A percentile compares a stretch with the other conserved stretches of the same genome.
Conservation (phyloP, 2,113 vertebrate genomes). For the Coracopsis vasa region DNA sequence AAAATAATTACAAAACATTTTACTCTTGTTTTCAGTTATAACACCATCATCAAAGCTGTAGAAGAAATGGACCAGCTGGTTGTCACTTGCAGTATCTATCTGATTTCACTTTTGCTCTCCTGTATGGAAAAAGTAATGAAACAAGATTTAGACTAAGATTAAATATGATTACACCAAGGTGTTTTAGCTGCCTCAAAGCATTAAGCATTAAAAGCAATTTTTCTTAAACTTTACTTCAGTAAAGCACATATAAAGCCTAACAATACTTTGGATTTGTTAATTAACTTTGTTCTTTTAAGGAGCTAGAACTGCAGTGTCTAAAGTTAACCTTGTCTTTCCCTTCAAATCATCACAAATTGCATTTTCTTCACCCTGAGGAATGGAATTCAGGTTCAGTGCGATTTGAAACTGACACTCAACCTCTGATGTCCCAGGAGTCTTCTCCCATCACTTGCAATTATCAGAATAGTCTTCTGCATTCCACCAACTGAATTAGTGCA, state of each 20-base stretch:
- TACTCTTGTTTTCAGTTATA: background rate
- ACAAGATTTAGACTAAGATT: background rate
- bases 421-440: background rate
- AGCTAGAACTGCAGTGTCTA: background rate
- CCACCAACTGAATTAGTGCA: background rate
- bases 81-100: slow-evolving; percentile 96
- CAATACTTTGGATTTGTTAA: background rate
- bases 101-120: slow-evolving; percentile 97
- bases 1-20: slow-evolving; percentile 22
- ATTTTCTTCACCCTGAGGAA: background rate
- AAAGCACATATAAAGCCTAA: background rate
- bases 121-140: slow-evolving; percentile 60
- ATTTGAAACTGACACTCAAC: background rate
- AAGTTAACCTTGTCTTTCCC: background rate
- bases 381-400: background rate
- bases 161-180: background rate
- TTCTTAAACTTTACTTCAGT: background rate
- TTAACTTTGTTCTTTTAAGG: background rate
- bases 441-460: background rate
- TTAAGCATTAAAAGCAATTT: background rate
- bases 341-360: background rate
- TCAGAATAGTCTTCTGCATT: background rate
- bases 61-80: background rate
- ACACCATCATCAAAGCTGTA: background rate
- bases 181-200: background rate